Percentiles rank a stretch among this genome's conserved stretches.
Evolutionary conservation across 2,888 invertebrate species (phyloP).

Genomic region (Rhimphoctona megacephalus): DNA sequence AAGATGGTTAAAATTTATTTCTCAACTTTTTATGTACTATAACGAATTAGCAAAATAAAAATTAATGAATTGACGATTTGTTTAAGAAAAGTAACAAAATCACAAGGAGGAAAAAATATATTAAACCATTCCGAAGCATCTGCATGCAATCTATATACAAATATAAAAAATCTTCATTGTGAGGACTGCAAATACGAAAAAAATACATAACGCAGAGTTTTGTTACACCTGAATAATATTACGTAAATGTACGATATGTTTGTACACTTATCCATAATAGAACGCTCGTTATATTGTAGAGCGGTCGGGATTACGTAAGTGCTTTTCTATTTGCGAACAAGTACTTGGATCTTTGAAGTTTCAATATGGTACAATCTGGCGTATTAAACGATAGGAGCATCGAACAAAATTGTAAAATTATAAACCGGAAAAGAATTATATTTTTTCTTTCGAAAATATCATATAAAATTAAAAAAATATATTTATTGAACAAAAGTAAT

Average conservation of each 20-base stretch:
- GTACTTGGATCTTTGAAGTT: constrained; percentile 45
- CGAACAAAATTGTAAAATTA: background rate
- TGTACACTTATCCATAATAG: constrained; percentile 45
- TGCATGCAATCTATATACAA: background rate
- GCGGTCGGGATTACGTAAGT: constrained; percentile 55
- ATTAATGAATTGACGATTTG: background rate
- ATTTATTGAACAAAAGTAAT: background rate
- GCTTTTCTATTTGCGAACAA: constrained; percentile 59
- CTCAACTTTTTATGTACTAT: too few relatives aligned
- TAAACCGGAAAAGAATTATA: background rate
- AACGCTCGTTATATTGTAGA: constrained; percentile 51
- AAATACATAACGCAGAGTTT: constrained; percentile 31
- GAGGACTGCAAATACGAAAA: background rate
- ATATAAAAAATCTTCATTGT: background rate
- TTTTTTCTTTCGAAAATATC: background rate
- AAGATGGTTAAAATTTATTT: too few relatives aligned
- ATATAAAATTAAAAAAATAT: background rate
- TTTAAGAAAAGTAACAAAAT: background rate
- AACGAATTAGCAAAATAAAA: too few relatives aligned
- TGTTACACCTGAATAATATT: constrained; percentile 42
- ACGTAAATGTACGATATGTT: constrained; percentile 45
- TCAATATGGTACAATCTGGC: background rate
- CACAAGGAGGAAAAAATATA: background rate
- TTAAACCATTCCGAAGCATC: background rate
- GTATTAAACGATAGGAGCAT: background rate